Percentiles rank a stretch among this genome's conserved stretches.
These are phyloP conservation scores for Ommatoiulus sabulosus DNA, from an alignment of 2,888 invertebrate genomes.

Conservation along the genomic window DNA sequence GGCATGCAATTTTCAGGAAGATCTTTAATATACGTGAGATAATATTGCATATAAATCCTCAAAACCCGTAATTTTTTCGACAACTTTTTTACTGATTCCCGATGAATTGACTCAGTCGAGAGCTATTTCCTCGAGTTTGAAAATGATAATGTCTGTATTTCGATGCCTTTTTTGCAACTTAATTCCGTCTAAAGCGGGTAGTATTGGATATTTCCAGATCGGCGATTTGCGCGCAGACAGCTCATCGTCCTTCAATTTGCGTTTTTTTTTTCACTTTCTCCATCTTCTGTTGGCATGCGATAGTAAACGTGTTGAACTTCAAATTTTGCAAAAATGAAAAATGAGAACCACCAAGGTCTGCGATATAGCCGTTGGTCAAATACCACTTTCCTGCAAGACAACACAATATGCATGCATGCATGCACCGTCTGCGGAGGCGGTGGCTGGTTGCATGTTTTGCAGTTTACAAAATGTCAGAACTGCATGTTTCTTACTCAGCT, in stretches of 20 bases:
- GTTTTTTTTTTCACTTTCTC: background rate
- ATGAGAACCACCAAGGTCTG: slow-evolving; percentile 30
- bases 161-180: background rate
- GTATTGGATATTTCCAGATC: background rate
- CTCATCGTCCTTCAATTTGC: background rate
- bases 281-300: background rate
- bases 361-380: slow-evolving; percentile 38
- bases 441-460: background rate
- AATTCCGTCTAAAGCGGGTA: background rate
- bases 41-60: too few relatives aligned
- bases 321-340: slow-evolving; percentile 26
- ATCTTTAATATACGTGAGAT: too few relatives aligned
- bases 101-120: background rate
- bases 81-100: background rate
- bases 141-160: background rate
- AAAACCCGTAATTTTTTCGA: background rate
- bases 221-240: background rate
- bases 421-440: background rate
- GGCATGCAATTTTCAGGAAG: too few relatives aligned
- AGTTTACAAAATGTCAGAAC: background rate
- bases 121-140: background rate
- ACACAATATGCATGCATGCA: background rate
- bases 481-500: background rate
- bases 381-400: background rate
- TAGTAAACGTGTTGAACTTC: background rate